A percentile compares a stretch with the other conserved stretches of the same genome.
Conservation (phyloP, 2,797 vertebrate species). For the Alfaro cultratus region DNA sequence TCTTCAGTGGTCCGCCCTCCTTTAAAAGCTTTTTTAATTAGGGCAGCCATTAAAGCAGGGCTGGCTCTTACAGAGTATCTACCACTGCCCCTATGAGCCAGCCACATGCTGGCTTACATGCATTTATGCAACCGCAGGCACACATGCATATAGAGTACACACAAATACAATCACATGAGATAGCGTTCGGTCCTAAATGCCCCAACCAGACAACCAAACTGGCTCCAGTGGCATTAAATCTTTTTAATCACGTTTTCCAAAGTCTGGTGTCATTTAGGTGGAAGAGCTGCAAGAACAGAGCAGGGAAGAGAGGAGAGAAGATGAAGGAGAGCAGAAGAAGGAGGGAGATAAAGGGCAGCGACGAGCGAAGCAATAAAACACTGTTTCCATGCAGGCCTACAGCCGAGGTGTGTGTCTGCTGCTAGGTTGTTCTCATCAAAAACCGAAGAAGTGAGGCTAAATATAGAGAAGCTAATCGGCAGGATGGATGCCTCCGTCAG, state of each 20-base stretch:
- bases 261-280: constrained; percentile 53
- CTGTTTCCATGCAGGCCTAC: constrained; percentile 30
- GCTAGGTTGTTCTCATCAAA: constrained; percentile 40
- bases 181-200: constrained; percentile 43
- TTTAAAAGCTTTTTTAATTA: constrained; percentile 87
- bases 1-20: constrained; percentile 67
- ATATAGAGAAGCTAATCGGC: constrained; percentile 55
- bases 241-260: constrained; percentile 45
- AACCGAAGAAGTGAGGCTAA: constrained; percentile 50
- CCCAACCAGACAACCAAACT: constrained; percentile 55
- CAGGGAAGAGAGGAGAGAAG: background rate
- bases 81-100: constrained; percentile 60
- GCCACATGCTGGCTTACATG: constrained; percentile 40
- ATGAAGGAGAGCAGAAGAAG: constrained; percentile 14
- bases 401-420: constrained; percentile 24
- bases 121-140: constrained; percentile 54
- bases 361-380: constrained; percentile 54
- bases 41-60: constrained; percentile 73
- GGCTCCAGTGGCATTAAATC: constrained; percentile 65
- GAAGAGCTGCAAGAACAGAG: constrained; percentile 28
- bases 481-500: constrained; percentile 62
- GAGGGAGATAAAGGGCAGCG: constrained; percentile 32
- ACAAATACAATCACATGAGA: constrained; percentile 21
- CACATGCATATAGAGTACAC: constrained; percentile 20
- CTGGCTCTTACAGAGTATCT: constrained; percentile 61